Base-by-base conservation (phyloP, 2,888 invertebrate species). In the Hipparchia semele region DNA sequence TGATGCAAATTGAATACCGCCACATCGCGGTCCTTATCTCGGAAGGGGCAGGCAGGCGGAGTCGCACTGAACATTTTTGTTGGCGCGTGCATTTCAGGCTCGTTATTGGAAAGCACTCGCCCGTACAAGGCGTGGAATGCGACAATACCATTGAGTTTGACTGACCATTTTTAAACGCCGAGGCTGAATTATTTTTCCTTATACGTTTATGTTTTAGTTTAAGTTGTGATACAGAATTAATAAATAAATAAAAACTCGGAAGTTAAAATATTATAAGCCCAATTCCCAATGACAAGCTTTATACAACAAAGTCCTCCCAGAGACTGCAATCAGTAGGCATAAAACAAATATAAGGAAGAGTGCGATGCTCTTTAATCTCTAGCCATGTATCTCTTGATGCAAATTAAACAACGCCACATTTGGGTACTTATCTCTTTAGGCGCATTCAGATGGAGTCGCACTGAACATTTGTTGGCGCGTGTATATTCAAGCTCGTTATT, bases 391-490 rank as follows among this genome's bases (percentile, higher is more conserved):
- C 77, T 80, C 83, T 59, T 70, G 82, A 90, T 90, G 89, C 87
- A 89, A 89, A 90, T 89, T 79, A 80, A 80, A 80, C 80, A 81
- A 80, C 80, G 84, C 83, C 39, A 5, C 39, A 39, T 39, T 5
- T 2, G 2, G 85, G 80, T 82, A 77, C 83, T 87, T 90, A 89
- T 90, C 89, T 85, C 77, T 73, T 76, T 65, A 73, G 68, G 73
- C 75, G 69, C 74, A 74, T 10, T 2, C 9, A 9, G 12, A 5
- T 12, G 2, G 12, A 60, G 75, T 70, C 70, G 72, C 71, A 70
- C 76, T 77, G 76, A 78, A 84, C 84, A 84, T 86, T 82, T 82
- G 85, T 82, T 80, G 79, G 84, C 82, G 84, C 84, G 84, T 83
- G 81, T 81, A 79, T 78, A 78, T 77, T 75, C 65, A 78, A 74